Evolutionary conservation across 2,888 invertebrate species (phyloP), one percentile per base, ranked within the genome.

Genomic region (Adineta ricciae): DNA sequence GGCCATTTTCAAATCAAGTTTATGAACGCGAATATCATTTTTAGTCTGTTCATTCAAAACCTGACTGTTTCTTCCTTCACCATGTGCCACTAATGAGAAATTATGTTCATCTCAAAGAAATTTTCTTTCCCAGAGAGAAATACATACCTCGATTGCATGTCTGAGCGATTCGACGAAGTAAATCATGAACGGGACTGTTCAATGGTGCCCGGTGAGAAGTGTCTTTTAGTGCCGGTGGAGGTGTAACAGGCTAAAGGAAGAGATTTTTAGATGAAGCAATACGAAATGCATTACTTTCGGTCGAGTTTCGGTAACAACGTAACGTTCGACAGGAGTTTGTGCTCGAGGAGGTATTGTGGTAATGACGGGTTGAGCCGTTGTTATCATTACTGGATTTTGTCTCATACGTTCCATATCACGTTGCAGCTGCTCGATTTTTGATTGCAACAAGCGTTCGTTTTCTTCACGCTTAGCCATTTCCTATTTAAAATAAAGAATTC

Each of bases 341-440:
- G 64, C 64, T 32, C 64, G 64, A 32, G 46, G 46, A 46, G 46
- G 46, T 8, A 46, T 46, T 46, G 46, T 46, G 5, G 46, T 46
- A 11, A 46, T 11, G 11, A 46, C 46, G 11, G 46, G 46, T 46
- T 46, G 46, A 46, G 11, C 46, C 11, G 46, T 46, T 64, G 32
- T 16, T 32, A 64, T 1, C 0, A 32, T 27, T 14, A 9, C 64
- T 4, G 64, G 14, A 32, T 4, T 32, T 27, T 64, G 32, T 52
- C 46, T 86, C 38, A 87, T 72, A 14, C 87, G 86, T 41, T 88
- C 88, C 32, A 89, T 87, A 83, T 90, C 88, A 78, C 88, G 84
- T 64, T 87, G 87, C 27, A 89, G 86, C 82, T 86, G 86, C 52
- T 88, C 88, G 9, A 89, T 88, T 86, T 89, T 88, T 49, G 88